Evolutionary conservation across 2,888 invertebrate species (phyloP).

Genomic region (Drosophila kambysellisi): DNA sequence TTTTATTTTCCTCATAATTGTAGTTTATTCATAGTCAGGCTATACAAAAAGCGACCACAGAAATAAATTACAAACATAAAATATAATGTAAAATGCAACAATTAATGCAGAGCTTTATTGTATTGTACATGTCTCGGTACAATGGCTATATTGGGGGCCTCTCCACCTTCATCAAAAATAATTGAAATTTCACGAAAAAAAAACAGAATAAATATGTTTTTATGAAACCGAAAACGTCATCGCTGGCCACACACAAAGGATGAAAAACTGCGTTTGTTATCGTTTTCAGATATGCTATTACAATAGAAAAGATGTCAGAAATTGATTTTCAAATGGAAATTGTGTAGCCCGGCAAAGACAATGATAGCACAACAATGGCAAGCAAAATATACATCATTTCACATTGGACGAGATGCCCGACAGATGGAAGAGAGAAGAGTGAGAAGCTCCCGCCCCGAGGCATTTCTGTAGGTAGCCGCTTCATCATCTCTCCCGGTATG

Average conservation of each 20-base stretch:
- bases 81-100: slow-evolving; percentile 41
- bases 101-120: slow-evolving; percentile 35
- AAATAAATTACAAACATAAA: slow-evolving; percentile 54
- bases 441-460: slow-evolving; percentile 19
- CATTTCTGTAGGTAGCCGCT: slow-evolving; percentile 50
- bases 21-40: slow-evolving; percentile 8
- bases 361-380: slow-evolving; percentile 47
- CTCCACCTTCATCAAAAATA: slow-evolving; percentile 22
- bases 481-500: slow-evolving; percentile 40
- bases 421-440: slow-evolving; percentile 15
- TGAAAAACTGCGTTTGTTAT: slow-evolving; percentile 47
- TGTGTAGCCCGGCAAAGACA: slow-evolving; percentile 39
- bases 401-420: slow-evolving; percentile 55
- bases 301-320: slow-evolving; percentile 67
- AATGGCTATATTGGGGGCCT: slow-evolving; percentile 14
- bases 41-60: slow-evolving; percentile 43
- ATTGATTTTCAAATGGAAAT: slow-evolving; percentile 70
- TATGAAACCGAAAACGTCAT: slow-evolving; percentile 45
- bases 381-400: slow-evolving; percentile 54
- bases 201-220: slow-evolving; percentile 16
- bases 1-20: neutral
- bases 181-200: slow-evolving; percentile 46
- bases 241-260: slow-evolving; percentile 52
- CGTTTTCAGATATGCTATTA: slow-evolving; percentile 40
- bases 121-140: slow-evolving; percentile 7